Percentiles rank a stretch among this genome's conserved stretches.
Conservation (phyloP, 2,113 vertebrate genomes). For the Hypocryptadius cinnamomeus region DNA sequence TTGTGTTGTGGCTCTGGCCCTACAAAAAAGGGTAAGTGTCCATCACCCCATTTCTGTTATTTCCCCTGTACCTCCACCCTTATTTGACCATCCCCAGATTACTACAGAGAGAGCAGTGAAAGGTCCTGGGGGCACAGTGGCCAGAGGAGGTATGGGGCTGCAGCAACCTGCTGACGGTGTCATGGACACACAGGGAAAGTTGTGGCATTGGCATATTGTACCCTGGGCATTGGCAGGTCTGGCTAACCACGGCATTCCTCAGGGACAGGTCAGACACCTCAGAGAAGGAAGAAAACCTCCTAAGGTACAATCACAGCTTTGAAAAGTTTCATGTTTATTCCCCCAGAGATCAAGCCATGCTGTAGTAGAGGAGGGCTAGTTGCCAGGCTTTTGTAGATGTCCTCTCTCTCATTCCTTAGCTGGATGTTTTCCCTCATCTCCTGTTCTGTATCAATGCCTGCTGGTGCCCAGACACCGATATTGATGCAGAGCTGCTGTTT, state of each 20-base stretch:
- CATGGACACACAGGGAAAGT: neutral
- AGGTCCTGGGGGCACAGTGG: neutral
- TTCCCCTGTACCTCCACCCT: neutral
- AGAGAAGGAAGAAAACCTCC: neutral
- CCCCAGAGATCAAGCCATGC: neutral
- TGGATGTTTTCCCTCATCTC: neutral
- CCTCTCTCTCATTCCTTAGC: neutral
- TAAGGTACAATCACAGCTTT: neutral
- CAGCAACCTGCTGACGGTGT: neutral
- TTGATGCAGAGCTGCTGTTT: neutral
- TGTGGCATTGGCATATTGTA: neutral
- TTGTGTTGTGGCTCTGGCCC: constrained; percentile 13
- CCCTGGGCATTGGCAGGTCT: neutral
- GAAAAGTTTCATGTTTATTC: neutral
- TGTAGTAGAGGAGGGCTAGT: neutral
- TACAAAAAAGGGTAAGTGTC: constrained; percentile 46
- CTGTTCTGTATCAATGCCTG: neutral
- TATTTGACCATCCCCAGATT: neutral
- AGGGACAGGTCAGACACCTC: neutral
- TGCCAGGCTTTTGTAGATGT: neutral
- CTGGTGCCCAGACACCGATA: neutral
- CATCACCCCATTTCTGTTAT: neutral
- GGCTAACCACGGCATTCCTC: neutral
- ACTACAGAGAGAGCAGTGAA: neutral
- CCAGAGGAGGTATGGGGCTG: neutral